Evolutionary conservation across 2,888 invertebrate species (phyloP).

Genomic region (Panopea generosa): DNA sequence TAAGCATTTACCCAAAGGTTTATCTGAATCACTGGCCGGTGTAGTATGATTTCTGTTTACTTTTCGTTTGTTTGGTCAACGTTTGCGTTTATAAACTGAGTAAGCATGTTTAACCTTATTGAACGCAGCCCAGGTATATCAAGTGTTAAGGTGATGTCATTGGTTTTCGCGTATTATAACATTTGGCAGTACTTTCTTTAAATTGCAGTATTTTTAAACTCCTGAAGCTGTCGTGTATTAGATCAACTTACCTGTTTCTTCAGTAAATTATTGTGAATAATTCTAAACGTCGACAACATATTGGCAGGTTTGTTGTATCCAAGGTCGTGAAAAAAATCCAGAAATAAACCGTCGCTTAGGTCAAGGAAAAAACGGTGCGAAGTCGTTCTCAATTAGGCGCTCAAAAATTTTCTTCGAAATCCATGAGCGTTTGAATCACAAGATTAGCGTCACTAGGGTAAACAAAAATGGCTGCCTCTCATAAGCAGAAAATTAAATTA

Average conservation of each 20-base stretch:
- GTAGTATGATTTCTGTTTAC: too few species aligned
- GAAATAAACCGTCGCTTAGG: neutral
- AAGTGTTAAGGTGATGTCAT: too few species aligned
- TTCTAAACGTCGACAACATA: slow-evolving; percentile 43
- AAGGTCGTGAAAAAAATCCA: neutral
- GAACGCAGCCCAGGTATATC: too few species aligned
- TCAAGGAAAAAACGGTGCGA: neutral
- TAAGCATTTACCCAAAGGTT: too few species aligned
- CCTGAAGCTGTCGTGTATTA: too few species aligned
- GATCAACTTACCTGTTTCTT: slow-evolving; percentile 42
- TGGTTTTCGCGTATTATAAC: too few species aligned
- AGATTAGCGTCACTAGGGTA: slow-evolving; percentile 71
- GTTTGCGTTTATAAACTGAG: too few species aligned
- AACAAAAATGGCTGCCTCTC: slow-evolving; percentile 75
- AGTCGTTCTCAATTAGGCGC: neutral
- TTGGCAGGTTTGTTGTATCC: slow-evolving; percentile 1
- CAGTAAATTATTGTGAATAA: slow-evolving; percentile 15
- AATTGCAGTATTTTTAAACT: too few species aligned
- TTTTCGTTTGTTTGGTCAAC: too few species aligned
- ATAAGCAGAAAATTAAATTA: slow-evolving; percentile 50
- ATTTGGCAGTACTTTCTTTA: too few species aligned
- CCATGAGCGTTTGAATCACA: slow-evolving; percentile 4
- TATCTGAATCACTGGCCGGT: too few species aligned
- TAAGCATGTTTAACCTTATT: too few species aligned
- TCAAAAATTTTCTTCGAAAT: neutral